Evolutionary conservation across 2,888 invertebrate genomes (phyloP), one percentile per base, ranked within the genome.

Genomic region (Drosophila robusta): DNA sequence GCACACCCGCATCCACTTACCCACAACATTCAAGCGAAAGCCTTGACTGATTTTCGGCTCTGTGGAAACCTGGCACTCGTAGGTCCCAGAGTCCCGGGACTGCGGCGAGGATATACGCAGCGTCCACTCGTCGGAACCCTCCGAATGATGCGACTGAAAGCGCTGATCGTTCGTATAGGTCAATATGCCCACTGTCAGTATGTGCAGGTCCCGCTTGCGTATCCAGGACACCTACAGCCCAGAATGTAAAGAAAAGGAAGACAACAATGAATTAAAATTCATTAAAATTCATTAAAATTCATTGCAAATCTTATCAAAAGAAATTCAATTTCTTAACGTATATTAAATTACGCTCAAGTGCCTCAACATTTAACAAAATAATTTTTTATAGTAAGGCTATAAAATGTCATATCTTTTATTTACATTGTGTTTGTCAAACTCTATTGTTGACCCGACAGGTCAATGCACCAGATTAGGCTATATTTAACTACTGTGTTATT

Each of bases 21-120:
- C 95, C 71, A 95, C 95, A 81, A 96, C 95, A 83, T 93, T 95
- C 71, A 96, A 93, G 76, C 94, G 94, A 91, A 95, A 95, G 70
- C 95, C 95, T 91, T 94, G 94, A 89, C 95, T 95, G 90, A 95
- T 95, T 92, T 95, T 95, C 50, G 96, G 95, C 91, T 96, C 95
- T 7, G 95, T 95, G 90, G 95, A 95, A 76, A 96, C 95, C 93
- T 96, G 96, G 90, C 96, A 96, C 91, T 96, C 96, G 91, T 96
- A 96, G 38, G 94, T 93, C 50, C 95, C 96, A 4, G 94, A 94
- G 90, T 95, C 95, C 38, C 95, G 93, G 12, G 94, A 93, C 90
- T 95, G 95, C 1, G 95, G 94, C 0, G 95, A 95, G 60, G 94
- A 94, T 82, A 95, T 94, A 91, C 95, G 95, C 75, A 95, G 91